phyloP scores from a whole-genome alignment of 2,113 vertebrate species.

The Proteles cristata region DNA sequence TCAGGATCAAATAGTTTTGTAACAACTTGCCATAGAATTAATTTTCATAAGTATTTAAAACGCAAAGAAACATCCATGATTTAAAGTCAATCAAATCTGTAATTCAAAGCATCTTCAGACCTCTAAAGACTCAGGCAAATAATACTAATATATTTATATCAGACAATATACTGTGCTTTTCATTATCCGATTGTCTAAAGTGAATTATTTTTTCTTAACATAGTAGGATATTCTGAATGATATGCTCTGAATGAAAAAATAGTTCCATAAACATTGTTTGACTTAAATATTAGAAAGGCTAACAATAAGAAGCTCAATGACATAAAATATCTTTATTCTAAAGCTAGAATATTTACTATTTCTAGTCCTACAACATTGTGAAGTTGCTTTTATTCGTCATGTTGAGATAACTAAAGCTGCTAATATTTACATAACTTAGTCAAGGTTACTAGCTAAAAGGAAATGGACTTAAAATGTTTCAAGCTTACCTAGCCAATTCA shows the following conservation, averaged over 20 bases:
- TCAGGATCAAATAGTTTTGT: neutral
- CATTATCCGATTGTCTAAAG: neutral
- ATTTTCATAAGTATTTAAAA: neutral
- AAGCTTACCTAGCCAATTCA: neutral
- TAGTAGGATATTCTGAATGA: neutral
- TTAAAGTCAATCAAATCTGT: neutral
- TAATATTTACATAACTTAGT: neutral
- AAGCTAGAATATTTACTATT: neutral
- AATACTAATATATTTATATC: neutral
- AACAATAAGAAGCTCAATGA: neutral
- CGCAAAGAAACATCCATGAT: neutral
- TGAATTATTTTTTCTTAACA: neutral
- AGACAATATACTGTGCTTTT: neutral
- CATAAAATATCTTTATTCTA: neutral
- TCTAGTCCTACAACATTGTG: neutral
- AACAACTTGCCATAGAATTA: neutral
- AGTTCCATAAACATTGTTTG: neutral
- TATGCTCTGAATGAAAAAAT: neutral
- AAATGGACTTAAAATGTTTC: neutral
- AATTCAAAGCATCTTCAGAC: neutral
- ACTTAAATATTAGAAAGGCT: neutral
- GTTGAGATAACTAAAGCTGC: neutral
- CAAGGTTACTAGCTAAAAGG: neutral
- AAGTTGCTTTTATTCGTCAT: neutral
- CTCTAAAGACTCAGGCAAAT: neutral